phyloP scores from a whole-genome alignment of 2,113 vertebrate genomes.

The Pygoscelis adeliae region DNA sequence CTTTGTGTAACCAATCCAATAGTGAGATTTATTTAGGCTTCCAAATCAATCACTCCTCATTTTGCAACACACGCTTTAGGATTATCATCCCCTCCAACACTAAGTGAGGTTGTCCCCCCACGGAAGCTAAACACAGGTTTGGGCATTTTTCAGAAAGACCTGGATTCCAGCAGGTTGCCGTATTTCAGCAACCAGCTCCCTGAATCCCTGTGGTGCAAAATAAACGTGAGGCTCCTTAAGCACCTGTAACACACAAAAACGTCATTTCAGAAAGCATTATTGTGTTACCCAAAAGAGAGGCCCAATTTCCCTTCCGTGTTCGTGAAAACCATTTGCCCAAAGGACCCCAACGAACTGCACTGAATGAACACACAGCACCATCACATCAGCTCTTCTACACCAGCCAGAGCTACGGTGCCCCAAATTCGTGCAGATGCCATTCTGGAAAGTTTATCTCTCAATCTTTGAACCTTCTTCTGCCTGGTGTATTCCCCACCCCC shows the following conservation, averaged over 20 bases:
- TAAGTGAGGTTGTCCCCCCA: background rate
- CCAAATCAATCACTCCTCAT: background rate
- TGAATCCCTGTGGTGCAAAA: background rate
- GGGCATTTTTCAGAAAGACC: background rate
- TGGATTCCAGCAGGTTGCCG: background rate
- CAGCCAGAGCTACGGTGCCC: background rate
- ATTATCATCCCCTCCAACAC: background rate
- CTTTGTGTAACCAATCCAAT: background rate
- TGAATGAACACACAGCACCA: background rate
- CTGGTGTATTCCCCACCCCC: conserved; percentile 68
- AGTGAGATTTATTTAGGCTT: background rate
- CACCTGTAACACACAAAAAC: background rate
- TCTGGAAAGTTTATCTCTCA: conserved; percentile 45
- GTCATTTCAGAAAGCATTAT: accelerated
- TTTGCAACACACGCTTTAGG: background rate
- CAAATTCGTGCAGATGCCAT: background rate
- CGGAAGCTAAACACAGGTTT: background rate
- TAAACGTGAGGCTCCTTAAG: background rate
- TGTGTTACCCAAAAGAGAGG: background rate
- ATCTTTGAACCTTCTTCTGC: background rate
- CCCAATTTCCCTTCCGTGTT: background rate
- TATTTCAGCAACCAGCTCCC: background rate
- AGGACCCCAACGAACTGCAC: background rate
- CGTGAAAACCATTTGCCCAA: background rate
- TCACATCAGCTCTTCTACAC: background rate